Evolutionary conservation across 2,113 vertebrate species (phyloP).

Genomic region (Sarotherodon lohbergeri): DNA sequence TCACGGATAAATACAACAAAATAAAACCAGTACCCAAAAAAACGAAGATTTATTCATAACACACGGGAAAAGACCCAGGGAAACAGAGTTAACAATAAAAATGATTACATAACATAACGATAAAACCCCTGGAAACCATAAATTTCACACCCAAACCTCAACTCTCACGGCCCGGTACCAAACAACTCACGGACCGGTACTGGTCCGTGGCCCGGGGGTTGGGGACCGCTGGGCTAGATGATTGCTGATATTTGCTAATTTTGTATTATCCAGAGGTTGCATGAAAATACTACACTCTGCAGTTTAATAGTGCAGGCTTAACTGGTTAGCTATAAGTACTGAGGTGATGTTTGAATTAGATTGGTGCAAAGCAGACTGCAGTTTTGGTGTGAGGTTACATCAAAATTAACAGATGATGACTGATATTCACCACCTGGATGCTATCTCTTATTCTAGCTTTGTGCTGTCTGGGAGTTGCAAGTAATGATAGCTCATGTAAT

Average conservation of each 20-base stretch:
- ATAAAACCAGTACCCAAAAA: neutral
- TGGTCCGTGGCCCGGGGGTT: neutral
- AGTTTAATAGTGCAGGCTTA: neutral
- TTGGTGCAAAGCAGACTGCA: neutral
- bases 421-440: neutral
- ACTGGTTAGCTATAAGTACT: neutral
- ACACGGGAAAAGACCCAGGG: rapidly evolving
- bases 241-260: neutral
- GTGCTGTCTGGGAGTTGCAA: neutral
- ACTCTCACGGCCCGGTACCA: neutral
- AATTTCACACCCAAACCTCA: neutral
- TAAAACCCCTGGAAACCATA: neutral
- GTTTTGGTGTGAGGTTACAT: neutral
- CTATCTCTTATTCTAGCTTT: neutral
- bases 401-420: neutral
- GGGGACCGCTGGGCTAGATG: neutral
- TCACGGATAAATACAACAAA: neutral
- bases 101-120: rapidly evolving
- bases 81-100: neutral
- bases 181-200: neutral
- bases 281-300: neutral
- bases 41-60: neutral
- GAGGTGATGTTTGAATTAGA: neutral
- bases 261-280: neutral
- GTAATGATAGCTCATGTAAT: neutral